A percentile compares a stretch with the other conserved stretches of the same genome.
phyloP scores from a whole-genome alignment of 2,113 vertebrate species.

The Ctenodactylus gundi region DNA sequence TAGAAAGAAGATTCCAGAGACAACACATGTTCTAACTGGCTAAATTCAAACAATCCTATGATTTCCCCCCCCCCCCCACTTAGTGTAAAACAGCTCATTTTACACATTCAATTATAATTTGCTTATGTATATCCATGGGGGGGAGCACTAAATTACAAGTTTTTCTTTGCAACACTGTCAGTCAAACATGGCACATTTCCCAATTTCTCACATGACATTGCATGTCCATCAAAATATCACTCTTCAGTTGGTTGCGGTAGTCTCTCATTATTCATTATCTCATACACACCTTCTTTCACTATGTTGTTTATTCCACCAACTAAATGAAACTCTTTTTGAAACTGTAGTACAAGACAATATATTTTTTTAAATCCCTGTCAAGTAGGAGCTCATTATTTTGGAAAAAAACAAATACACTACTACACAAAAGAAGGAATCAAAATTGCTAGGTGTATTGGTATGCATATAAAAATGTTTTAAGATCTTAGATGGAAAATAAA shows the following conservation, averaged over 20 bases:
- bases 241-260: not conserved
- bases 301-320: not conserved
- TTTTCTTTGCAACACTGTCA: not conserved
- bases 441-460: not conserved
- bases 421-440: not conserved
- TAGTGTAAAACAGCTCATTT: not conserved
- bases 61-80: not conserved
- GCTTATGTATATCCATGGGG: not conserved
- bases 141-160: not conserved
- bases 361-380: slow-evolving; percentile 47
- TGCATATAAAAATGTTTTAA: not conserved
- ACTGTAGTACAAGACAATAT: not conserved
- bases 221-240: not conserved
- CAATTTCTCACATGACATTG: not conserved
- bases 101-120: too few relatives aligned
- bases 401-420: not conserved
- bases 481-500: not conserved
- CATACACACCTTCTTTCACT: not conserved
- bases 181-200: not conserved
- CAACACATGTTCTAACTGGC: not conserved
- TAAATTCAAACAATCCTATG: not conserved
- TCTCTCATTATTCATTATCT: not conserved
- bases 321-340: not conserved
- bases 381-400: slow-evolving; percentile 41
- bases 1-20: not conserved